These are phyloP conservation scores for Xylota sylvarum DNA, from an alignment of 2,888 invertebrate species.

Conservation along the genomic window DNA sequence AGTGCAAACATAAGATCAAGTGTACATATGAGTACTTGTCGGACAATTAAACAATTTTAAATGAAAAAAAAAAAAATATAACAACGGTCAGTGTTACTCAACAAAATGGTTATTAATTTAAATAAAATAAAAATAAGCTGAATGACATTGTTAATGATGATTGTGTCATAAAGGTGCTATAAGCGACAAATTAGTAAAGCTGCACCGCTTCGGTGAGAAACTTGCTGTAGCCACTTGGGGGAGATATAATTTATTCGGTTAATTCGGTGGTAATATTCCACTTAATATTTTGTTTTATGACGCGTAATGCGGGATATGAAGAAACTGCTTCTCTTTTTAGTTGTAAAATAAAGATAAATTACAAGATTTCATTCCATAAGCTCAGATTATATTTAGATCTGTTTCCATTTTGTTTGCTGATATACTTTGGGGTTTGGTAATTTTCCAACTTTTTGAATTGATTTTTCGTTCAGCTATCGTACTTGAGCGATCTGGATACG, in stretches of 20 bases:
- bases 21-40: neutral
- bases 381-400: too few species aligned
- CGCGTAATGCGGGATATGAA: too few species aligned
- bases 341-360: too few species aligned
- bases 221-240: constrained; percentile 5
- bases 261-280: neutral
- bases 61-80: neutral
- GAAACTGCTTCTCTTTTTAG: too few species aligned
- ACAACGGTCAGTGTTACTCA: neutral
- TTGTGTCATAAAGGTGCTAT: constrained; percentile 12
- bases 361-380: too few species aligned
- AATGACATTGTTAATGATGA: constrained; percentile 10
- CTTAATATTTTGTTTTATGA: too few species aligned
- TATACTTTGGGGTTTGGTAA: too few species aligned
- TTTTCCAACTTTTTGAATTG: too few species aligned
- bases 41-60: neutral
- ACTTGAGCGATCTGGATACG: too few species aligned
- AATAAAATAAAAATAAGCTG: constrained; percentile 3
- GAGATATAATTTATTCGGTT: constrained; percentile 15
- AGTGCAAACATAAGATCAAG: neutral
- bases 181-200: neutral
- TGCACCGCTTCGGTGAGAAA: neutral
- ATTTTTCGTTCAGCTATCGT: too few species aligned
- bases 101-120: neutral
- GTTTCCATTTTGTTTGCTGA: too few species aligned